Evolutionary conservation across 2,888 invertebrate species (phyloP), one percentile per base, ranked within the genome.

Genomic region (Loripinus fragilis): DNA sequence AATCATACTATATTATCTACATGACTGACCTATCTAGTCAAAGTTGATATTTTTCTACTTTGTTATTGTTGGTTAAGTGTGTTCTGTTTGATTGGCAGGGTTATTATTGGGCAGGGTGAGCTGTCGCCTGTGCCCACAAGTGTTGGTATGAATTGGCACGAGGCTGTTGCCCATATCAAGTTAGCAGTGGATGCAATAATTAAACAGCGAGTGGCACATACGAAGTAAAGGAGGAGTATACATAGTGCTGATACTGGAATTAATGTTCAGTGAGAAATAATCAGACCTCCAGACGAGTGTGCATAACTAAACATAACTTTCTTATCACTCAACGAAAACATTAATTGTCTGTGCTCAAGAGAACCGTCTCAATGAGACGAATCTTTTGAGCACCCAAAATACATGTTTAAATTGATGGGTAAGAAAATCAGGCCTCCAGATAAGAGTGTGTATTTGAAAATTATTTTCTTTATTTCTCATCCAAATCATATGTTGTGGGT

Each of bases 1-100:
- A 28, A 60, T 60, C 60, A 60, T 60, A 33, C 60, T 60, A 33
- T 60, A 60, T 60, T 33, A 60, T 60, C 67, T 45, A 67, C 67
- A 45, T 67, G 28, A 67, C 45, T 80, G 80, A 80, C 80, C 76
- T 80, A 69, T 81, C 83, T 83, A 83, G 83, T 83, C 83, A 81
- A 81, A 78, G 81, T 81, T 83, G 83, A 81, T 83, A 83, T 83
- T 83, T 83, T 83, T 83, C 83, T 83, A 81, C 83, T 83, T 83
- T 83, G 83, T 83, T 83, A 83, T 83, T 83, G 83, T 83, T 83
- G 83, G 80, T 83, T 83, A 74, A 66, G 69, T 83, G 83, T 83
- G 78, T 83, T 80, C 77, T 76, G 83, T 83, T 83, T 35, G 38
- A 68, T 75, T 35, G 75, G 68, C 74, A 72, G 78, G 71, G 69